Base-by-base conservation (phyloP, 2,113 vertebrate species). In the Anolis sagrei region DNA sequence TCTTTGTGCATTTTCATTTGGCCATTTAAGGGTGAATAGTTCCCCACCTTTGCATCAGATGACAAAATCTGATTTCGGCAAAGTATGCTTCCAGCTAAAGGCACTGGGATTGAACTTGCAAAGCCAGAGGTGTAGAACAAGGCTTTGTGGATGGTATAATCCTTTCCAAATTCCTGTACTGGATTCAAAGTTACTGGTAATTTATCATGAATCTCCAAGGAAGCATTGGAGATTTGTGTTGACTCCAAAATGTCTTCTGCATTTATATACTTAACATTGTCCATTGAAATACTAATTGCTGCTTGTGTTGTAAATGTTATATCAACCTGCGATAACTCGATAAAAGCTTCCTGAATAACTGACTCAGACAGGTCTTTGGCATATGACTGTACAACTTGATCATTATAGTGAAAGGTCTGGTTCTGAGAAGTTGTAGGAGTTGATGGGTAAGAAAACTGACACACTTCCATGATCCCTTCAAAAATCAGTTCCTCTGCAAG, bases 401-500 rank as follows among this genome's bases (percentile, higher is more conserved):
- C 96, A 89, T 98, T 97, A 62, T 97, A 97, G 36, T 97, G 95
- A 94, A 98, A 98, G 2, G 96, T 93, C 87, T 94, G 94, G 74
- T 88, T 11, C n/a, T 96, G 95, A 11, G 94, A 90, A 82, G 95
- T 96, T 16, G 95, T 93, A 76, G 98, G 98, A 23, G 98, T 98
- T 0, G 97, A 97, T 9, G 98, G 98, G 92, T 97, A 97, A 0
- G 98, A 99, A 94, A 99, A 99, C 92, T 99, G 99, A 89, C 98
- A 99, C 0, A 99, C 99, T 93, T 99, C 99, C 99, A 99, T 99
- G 44, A 99, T 97, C 36, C 98, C 98, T 94, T 99, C 99, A 94
- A 99, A 99, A 83, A 99, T 96, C 79, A 99, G 96, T 29, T 99
- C 98, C 93, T 99, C 99, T 4, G 98, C 97, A 19, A 99, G 96